Base-by-base conservation (phyloP, 2,113 vertebrate species). In the Scytalopus superciliaris region DNA sequence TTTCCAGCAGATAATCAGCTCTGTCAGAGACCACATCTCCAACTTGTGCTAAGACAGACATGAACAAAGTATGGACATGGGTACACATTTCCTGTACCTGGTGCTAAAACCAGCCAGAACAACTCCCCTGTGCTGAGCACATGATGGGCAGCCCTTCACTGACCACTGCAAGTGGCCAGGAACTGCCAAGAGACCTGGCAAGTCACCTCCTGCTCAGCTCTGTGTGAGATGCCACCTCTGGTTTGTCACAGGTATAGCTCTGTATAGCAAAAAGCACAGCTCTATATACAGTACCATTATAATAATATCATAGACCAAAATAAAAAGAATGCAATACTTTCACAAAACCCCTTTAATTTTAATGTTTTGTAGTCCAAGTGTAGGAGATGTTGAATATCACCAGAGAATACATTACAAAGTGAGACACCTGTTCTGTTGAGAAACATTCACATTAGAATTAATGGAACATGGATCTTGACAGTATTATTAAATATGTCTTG, bases 51-150 rank as follows among this genome's bases (percentile, higher is more conserved):
- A 39, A 63, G 70, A n/a, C 35, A 68, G 73, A 28, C 14, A 52
- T 1, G 7, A 31, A 35, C 14, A 25, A 53, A 37, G 8, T 2
- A 8, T 9, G 13, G 7, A 6, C 0, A 2, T 6, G 2, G 6
- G 15, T 19, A 14, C 8, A 10, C 9, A 27, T 19, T 45, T 64
- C 39, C 62, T 3, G 0, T 31, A 44, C 21, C 33, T 68, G 3
- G 2, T 52, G 33, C 22, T 70, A 15, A 12, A 56, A 44, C 18
- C 10, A 4, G 5, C 47, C 12, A 55, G 5, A 68, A 33, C 35
- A 55, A 17, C 15, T 33, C 49, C 33, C 10, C 59, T 57, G 21
- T 59, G 15, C 22, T 87, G 74, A 31, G 83, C 50, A 40, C 16
- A 13, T 0, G 22, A 53, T 0, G 13, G 25, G 14, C 52, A 53